phyloP scores from a whole-genome alignment of 2,797 vertebrate species.

The Triplophysa bombifrons region DNA sequence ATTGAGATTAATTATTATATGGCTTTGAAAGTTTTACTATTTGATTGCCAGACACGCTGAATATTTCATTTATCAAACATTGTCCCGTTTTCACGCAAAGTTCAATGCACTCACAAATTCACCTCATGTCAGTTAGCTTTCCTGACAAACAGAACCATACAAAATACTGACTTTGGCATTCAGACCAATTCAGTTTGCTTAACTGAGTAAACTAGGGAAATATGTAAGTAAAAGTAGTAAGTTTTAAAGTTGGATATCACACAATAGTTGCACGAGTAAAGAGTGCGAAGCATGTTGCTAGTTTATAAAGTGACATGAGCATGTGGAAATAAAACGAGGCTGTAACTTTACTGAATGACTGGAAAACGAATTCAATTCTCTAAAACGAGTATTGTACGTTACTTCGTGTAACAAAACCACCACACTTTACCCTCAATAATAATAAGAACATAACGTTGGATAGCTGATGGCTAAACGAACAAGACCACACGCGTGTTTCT shows the following conservation, averaged over 20 bases:
- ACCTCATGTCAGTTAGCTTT: not conserved
- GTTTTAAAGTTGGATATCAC: not conserved
- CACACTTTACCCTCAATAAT: not conserved
- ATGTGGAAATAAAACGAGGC: not conserved
- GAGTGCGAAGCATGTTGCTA: not conserved
- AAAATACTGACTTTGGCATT: not conserved
- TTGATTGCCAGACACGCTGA: not conserved
- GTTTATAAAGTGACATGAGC: not conserved
- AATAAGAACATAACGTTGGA: not conserved
- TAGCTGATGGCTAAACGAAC: slow-evolving; percentile 22
- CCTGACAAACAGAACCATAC: not conserved
- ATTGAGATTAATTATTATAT: not conserved
- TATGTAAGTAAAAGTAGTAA: not conserved
- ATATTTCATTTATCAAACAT: not conserved
- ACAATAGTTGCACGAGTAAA: not conserved
- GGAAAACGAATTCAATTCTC: not conserved
- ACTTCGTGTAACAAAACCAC: not conserved
- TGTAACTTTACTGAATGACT: not conserved
- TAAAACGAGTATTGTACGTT: not conserved
- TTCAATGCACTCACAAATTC: not conserved
- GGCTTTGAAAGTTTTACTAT: not conserved
- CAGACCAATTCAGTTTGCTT: too few relatives aligned
- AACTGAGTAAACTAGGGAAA: not conserved
- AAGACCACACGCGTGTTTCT: slow-evolving; percentile 17
- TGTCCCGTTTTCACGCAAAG: not conserved